Conservation (phyloP, 2,888 invertebrate species). For the Agrypnus murinus region DNA sequence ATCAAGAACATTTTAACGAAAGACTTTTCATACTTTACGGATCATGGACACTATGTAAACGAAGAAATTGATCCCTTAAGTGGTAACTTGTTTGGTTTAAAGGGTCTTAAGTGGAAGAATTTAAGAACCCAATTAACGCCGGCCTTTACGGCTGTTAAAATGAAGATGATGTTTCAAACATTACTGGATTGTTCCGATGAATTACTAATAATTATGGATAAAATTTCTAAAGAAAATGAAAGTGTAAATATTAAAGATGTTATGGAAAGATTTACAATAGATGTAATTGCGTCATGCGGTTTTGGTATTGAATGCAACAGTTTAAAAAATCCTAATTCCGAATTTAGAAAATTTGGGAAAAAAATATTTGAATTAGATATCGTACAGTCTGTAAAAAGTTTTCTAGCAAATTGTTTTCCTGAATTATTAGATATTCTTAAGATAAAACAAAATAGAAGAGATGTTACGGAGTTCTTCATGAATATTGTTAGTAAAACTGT, state of each 20-base stretch:
- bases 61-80: slow-evolving; percentile 74
- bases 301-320: slow-evolving; percentile 78
- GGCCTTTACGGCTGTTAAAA: slow-evolving; percentile 54
- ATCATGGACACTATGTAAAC: slow-evolving; percentile 74
- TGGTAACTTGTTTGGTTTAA: slow-evolving; percentile 73
- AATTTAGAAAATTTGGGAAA: slow-evolving; percentile 54
- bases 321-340: no score
- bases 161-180: no score
- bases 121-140: slow-evolving; percentile 67
- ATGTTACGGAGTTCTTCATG: slow-evolving; percentile 69
- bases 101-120: slow-evolving; percentile 75
- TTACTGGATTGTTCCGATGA: slow-evolving; percentile 41
- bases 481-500: slow-evolving; percentile 69
- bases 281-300: slow-evolving; percentile 75
- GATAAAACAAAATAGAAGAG: slow-evolving; percentile 43
- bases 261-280: slow-evolving; percentile 74
- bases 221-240: slow-evolving; percentile 20
- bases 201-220: slow-evolving; percentile 38
- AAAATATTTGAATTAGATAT: slow-evolving; percentile 36
- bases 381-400: slow-evolving; percentile 20
- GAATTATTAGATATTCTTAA: slow-evolving; percentile 55
- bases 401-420: slow-evolving; percentile 49
- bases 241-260: slow-evolving; percentile 66
- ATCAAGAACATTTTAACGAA: slow-evolving; percentile 71
- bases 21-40: slow-evolving; percentile 77